These are phyloP conservation scores for Lasioglossum figueresi DNA, from an alignment of 2,888 invertebrate species.

Conservation along the genomic window DNA sequence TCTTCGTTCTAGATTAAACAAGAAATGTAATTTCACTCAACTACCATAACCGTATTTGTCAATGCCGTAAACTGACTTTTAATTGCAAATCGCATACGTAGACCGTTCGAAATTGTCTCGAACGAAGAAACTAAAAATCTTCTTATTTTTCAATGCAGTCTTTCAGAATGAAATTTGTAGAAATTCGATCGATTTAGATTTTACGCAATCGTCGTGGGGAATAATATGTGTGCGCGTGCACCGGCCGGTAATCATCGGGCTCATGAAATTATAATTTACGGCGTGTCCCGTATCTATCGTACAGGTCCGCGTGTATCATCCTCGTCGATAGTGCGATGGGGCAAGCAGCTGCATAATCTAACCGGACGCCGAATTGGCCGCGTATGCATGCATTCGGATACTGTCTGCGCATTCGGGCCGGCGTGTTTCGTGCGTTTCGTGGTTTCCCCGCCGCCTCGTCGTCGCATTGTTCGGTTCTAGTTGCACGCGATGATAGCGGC, in stretches of 20 bases:
- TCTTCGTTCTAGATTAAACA: background rate
- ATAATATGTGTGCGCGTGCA: conserved; percentile 1
- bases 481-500: conserved; percentile 45
- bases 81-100: background rate
- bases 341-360: conserved; percentile 61
- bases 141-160: too few species aligned
- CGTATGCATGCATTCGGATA: conserved; percentile 26
- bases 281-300: conserved; percentile 44
- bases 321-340: conserved; percentile 16
- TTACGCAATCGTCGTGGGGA: background rate
- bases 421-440: conserved; percentile 56
- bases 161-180: background rate
- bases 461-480: conserved; percentile 37
- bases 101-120: background rate
- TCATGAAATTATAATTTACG: conserved; percentile 69
- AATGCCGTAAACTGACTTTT: background rate
- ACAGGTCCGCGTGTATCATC: conserved; percentile 37
- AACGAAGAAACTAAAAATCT: background rate
- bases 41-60: background rate
- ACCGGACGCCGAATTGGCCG: conserved; percentile 37
- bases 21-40: background rate
- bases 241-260: conserved; percentile 46
- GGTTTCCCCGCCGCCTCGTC: conserved; percentile 26
- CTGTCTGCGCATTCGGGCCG: conserved; percentile 26
- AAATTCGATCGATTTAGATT: background rate